Percentiles rank a stretch among this genome's conserved stretches.
Conservation (phyloP, 2,888 invertebrate genomes). For the Sinhomidia bicolor region DNA sequence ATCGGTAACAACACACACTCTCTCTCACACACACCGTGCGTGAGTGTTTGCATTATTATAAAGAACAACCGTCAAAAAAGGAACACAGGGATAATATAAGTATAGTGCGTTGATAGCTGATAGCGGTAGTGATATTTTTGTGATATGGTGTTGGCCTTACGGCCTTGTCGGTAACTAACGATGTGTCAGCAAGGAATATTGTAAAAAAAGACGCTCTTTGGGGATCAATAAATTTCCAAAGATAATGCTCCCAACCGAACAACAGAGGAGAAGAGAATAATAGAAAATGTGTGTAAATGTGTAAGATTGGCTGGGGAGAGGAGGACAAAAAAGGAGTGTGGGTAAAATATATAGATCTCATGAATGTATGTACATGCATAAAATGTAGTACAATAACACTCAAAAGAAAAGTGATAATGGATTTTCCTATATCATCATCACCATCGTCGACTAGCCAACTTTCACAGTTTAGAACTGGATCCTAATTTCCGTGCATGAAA, state of each 20-base stretch:
- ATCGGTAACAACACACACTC: conserved; percentile 18
- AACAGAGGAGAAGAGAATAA: conserved; percentile 48
- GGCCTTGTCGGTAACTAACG: conserved; percentile 65
- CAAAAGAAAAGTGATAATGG: conserved; percentile 70
- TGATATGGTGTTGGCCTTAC: conserved; percentile 57
- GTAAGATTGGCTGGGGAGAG: conserved; percentile 41
- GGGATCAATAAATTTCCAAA: conserved; percentile 73
- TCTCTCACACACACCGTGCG: background rate
- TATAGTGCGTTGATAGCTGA: background rate
- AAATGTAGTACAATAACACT: conserved; percentile 63
- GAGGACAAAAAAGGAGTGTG: conserved; percentile 1
- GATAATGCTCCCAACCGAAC: conserved; percentile 57
- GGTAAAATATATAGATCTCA: conserved; percentile 12
- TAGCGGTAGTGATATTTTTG: background rate
- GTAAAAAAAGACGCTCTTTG: conserved; percentile 61
- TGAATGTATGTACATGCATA: conserved; percentile 36
- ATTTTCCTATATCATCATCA: conserved; percentile 58
- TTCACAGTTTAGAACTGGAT: conserved; percentile 61
- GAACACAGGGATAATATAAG: background rate
- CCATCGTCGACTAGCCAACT: conserved; percentile 30
- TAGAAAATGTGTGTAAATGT: conserved; percentile 63
- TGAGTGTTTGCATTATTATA: background rate
- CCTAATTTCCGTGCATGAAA: conserved; percentile 70
- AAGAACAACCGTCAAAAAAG: background rate
- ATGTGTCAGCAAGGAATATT: conserved; percentile 69